These are phyloP conservation scores for Threskiornis aethiopicus DNA, from an alignment of 2,797 vertebrate species.

Conservation along the genomic window DNA sequence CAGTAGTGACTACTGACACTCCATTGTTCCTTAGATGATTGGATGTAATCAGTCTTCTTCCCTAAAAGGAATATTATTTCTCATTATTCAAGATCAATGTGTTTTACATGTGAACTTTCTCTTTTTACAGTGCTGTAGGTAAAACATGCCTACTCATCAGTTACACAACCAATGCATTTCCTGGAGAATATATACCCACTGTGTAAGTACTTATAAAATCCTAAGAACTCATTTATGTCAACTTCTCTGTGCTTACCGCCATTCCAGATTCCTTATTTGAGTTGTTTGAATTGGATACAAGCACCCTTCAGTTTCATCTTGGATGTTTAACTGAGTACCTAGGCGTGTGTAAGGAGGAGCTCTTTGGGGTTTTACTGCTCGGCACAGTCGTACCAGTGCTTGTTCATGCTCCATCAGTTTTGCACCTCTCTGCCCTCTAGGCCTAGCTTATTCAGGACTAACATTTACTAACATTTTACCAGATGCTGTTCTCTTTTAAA, in stretches of 20 bases:
- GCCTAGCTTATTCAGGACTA: background rate
- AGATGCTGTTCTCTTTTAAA: background rate
- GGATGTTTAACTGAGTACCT: background rate
- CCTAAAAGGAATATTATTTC: background rate
- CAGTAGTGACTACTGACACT: background rate
- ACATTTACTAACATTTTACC: background rate
- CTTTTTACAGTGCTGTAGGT: slow-evolving; percentile 89
- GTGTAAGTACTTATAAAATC: slow-evolving; percentile 84
- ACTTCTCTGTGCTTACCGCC: background rate
- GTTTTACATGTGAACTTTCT: slow-evolving; percentile 15
- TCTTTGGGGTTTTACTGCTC: background rate
- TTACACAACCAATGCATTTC: slow-evolving; percentile 99
- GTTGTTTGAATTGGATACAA: background rate
- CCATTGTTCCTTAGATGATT: background rate
- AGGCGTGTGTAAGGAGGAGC: background rate
- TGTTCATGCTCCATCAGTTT: background rate
- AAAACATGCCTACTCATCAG: slow-evolving; percentile 99
- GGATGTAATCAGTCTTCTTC: background rate
- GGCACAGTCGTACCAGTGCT: background rate
- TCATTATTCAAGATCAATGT: background rate
- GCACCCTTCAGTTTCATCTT: background rate
- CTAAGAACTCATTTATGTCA: background rate
- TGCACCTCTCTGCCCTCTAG: background rate
- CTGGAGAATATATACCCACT: slow-evolving; percentile 98
- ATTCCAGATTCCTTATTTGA: background rate